Conservation (phyloP, 2,113 vertebrate species). For the Lepus timidus region DNA sequence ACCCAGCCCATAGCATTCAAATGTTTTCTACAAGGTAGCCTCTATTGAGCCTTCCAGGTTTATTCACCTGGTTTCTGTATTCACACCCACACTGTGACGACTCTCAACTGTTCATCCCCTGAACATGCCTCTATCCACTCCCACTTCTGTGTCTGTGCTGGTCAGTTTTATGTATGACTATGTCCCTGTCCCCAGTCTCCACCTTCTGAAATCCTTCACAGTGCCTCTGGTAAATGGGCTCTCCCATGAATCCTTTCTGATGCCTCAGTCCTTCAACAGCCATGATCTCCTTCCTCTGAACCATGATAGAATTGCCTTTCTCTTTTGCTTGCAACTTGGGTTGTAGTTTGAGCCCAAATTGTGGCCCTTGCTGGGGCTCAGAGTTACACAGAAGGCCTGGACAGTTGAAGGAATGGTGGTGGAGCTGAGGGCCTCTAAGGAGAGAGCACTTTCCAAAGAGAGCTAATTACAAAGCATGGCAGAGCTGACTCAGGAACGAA, state of each 20-base stretch:
- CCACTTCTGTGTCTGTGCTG: neutral
- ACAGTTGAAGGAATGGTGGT: neutral
- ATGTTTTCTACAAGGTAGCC: neutral
- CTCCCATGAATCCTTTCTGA: neutral
- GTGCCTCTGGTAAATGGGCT: neutral
- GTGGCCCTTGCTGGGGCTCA: neutral
- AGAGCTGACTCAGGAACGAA: neutral
- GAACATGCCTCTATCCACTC: neutral
- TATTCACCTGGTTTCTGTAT: neutral
- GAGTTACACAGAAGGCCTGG: neutral
- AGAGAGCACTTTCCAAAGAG: neutral
- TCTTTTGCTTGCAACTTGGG: neutral
- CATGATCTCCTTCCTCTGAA: neutral
- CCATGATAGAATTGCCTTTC: neutral
- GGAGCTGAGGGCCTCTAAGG: neutral
- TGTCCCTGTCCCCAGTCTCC: neutral
- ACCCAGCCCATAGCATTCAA: neutral
- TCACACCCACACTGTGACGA: neutral
- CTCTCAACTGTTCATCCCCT: neutral
- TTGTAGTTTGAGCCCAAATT: neutral
- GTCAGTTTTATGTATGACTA: neutral
- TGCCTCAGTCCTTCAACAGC: neutral
- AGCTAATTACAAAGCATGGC: neutral
- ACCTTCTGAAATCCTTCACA: slow-evolving; percentile 15
- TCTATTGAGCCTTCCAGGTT: neutral